phyloP scores from a whole-genome alignment of 2,113 vertebrate genomes.

The Stomatorhinus ivindoensis region DNA sequence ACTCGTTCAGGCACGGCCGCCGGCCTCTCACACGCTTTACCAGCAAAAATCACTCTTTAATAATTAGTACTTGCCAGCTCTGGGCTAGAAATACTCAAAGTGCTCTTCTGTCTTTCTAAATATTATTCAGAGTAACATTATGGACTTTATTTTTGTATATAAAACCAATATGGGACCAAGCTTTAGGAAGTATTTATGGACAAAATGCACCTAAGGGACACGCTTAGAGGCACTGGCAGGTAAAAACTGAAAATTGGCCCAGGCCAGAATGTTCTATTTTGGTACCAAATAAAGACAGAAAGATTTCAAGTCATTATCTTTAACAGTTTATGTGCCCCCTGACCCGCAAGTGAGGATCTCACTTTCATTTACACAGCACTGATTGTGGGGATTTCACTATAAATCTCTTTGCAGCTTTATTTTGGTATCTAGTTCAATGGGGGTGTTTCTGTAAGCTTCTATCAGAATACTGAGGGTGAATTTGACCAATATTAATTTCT shows the following conservation, averaged over 20 bases:
- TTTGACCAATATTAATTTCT: not conserved
- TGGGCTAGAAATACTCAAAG: not conserved
- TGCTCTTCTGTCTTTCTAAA: not conserved
- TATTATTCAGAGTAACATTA: not conserved
- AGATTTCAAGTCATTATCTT: not conserved
- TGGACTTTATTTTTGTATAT: not conserved
- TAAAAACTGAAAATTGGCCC: not conserved
- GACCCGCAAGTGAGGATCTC: not conserved
- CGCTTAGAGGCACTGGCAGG: not conserved
- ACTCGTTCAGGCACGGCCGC: not conserved
- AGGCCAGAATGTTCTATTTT: not conserved
- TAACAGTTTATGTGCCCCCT: not conserved
- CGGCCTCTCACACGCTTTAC: not conserved
- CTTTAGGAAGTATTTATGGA: not conserved
- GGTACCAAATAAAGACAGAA: not conserved
- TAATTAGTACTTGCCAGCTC: not conserved
- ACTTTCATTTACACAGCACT: not conserved
- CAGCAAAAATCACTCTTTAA: not conserved
- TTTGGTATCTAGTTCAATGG: not conserved
- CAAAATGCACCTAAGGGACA: not conserved
- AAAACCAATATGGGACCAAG: not conserved
- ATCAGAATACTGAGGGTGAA: not conserved
- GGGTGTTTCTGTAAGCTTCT: not conserved
- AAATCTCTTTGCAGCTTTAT: not conserved
- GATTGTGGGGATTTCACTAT: not conserved